Evolutionary conservation across 2,113 vertebrate species (phyloP).

Genomic region (Empidonax alnorum): DNA sequence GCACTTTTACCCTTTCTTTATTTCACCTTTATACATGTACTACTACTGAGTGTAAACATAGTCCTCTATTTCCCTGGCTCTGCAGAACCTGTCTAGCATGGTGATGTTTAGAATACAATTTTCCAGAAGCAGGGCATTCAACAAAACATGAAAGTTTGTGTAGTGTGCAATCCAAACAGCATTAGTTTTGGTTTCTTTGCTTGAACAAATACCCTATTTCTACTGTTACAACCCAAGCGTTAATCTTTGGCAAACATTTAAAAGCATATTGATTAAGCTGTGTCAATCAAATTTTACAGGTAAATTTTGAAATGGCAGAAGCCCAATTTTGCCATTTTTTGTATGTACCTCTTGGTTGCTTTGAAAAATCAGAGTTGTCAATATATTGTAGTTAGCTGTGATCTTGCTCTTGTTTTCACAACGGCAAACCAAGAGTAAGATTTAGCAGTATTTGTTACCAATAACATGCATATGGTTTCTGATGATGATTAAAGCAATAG

Average conservation of each 20-base stretch:
- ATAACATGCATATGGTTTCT: not conserved
- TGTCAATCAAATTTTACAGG: not conserved
- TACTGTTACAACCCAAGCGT: not conserved
- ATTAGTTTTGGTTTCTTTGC: not conserved
- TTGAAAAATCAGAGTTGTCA: not conserved
- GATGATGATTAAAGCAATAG: conserved; percentile 31
- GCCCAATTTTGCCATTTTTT: not conserved
- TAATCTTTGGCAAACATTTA: not conserved
- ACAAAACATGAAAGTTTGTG: not conserved
- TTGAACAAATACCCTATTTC: not conserved
- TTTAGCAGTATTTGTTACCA: not conserved
- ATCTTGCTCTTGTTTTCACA: not conserved
- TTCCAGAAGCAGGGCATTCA: not conserved
- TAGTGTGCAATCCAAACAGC: not conserved
- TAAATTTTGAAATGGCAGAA: not conserved
- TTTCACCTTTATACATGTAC: not conserved
- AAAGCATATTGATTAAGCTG: not conserved
- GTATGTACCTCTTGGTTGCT: not conserved
- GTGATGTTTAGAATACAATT: not conserved
- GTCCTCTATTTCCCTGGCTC: not conserved
- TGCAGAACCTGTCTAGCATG: not conserved
- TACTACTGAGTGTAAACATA: not conserved
- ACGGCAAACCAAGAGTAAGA: not conserved
- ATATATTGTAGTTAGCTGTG: not conserved
- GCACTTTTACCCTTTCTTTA: not conserved